These are phyloP conservation scores for Delia radicum DNA, from an alignment of 1,140 invertebrate genomes.

Conservation along the genomic window DNA sequence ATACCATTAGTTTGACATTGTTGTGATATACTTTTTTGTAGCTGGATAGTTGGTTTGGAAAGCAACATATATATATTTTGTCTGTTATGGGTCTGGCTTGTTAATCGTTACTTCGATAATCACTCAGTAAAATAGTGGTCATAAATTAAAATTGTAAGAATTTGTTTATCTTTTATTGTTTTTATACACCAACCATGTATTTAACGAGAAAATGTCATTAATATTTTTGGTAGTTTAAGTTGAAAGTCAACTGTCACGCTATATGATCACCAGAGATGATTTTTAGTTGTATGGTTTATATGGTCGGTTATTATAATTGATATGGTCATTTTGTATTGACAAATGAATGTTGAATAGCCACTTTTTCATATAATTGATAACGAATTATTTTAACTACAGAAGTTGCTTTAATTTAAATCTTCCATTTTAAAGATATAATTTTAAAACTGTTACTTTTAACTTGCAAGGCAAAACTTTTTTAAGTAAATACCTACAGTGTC, in stretches of 20 bases:
- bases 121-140: background rate
- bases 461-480: no score
- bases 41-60: no score
- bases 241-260: background rate
- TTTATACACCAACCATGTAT: background rate
- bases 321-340: background rate
- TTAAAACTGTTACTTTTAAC: no score
- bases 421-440: no score
- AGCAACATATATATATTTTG: no score
- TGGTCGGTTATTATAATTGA: background rate
- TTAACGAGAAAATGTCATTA: background rate
- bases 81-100: background rate
- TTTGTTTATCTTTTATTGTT: background rate
- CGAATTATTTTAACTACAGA: no score
- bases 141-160: background rate
- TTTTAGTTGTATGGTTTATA: slow-evolving; percentile 2
- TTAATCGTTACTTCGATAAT: background rate
- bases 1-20: no score
- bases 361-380: no score
- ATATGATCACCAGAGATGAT: background rate
- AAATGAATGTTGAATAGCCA: background rate
- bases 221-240: background rate
- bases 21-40: no score
- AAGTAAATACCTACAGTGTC: no score
- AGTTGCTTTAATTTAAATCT: no score